Percentiles rank a stretch among this genome's conserved stretches.
phyloP scores from a whole-genome alignment of 37 sponge, comb jelly and placozoan genomes.

The Hexactinellida sp. region DNA sequence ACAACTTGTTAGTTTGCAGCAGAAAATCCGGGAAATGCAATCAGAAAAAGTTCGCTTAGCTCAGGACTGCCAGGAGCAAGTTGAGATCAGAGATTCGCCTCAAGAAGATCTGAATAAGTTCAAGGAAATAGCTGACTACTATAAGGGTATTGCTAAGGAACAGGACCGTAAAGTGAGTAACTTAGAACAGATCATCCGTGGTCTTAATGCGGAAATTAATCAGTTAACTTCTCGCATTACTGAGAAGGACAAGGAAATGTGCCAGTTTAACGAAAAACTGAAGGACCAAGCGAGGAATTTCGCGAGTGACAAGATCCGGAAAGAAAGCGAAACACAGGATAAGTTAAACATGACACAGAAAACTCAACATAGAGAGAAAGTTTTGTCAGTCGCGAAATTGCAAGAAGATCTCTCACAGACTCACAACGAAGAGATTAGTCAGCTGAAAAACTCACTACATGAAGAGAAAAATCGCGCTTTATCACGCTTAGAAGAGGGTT shows the following conservation, averaged over 20 bases:
- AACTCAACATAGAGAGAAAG: not conserved
- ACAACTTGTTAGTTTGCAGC: not conserved
- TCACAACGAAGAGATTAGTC: not conserved
- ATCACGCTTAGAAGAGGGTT: not conserved
- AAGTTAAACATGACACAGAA: not conserved
- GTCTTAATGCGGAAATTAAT: not conserved
- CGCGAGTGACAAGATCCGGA: not conserved
- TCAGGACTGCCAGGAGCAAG: not conserved
- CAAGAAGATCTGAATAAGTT: not conserved
- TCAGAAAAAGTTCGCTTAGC: not conserved
- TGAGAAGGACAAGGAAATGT: not conserved
- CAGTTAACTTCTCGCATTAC: not conserved
- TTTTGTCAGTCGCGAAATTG: not conserved
- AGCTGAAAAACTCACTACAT: not conserved
- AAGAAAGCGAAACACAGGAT: not conserved
- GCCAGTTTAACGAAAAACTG: not conserved
- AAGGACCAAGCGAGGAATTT: not conserved
- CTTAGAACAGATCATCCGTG: not conserved
- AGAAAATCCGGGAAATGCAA: slow-evolving; percentile 9
- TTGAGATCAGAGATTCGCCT: not conserved
- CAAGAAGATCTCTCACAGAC: slow-evolving; percentile 6
- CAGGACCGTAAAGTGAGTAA: not conserved
- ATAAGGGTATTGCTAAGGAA: not conserved
- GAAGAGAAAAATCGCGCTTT: slow-evolving; percentile 13
- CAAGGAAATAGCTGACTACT: not conserved